Evolutionary conservation across 1,140 invertebrate genomes (phyloP).

Genomic region (Steinernema feltiae): DNA sequence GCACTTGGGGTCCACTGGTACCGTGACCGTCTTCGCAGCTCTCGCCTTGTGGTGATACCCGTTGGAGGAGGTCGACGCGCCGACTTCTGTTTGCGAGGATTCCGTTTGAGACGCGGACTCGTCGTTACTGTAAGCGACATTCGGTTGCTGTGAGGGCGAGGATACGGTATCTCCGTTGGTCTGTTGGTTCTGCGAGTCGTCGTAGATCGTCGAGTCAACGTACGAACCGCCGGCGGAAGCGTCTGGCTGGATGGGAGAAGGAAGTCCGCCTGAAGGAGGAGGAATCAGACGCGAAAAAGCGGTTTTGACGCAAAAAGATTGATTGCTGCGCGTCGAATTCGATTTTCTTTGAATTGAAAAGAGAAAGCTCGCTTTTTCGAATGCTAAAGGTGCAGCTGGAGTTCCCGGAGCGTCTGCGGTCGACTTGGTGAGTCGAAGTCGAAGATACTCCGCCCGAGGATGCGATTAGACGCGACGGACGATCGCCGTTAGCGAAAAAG

Average conservation of each 20-base stretch:
- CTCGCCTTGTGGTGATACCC: neutral
- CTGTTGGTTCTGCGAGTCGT: neutral
- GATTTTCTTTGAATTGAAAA: too few relatives aligned
- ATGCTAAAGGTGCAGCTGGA: too few relatives aligned
- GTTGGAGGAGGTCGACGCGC: neutral
- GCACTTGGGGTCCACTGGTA: conserved; percentile 26
- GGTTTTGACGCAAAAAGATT: too few relatives aligned
- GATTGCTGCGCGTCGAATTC: too few relatives aligned
- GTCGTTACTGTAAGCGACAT: neutral
- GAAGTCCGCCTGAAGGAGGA: neutral
- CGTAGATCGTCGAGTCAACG: neutral
- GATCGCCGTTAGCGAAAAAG: neutral
- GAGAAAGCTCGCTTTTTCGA: too few relatives aligned
- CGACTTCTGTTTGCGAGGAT: neutral
- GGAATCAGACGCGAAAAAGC: too few relatives aligned
- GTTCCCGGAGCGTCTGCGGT: too few relatives aligned
- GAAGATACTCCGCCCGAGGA: too few relatives aligned
- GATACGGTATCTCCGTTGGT: neutral
- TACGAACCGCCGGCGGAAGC: neutral
- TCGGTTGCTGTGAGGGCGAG: neutral
- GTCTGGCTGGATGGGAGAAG: neutral
- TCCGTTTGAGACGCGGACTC: neutral
- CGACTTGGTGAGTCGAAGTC: neutral
- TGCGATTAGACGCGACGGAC: too few relatives aligned
- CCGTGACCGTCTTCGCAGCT: conserved; percentile 14